A percentile compares a stretch with the other conserved stretches of the same genome.
These are phyloP conservation scores for Centroberyx gerrardi DNA, from an alignment of 2,797 vertebrate genomes.

Conservation along the genomic window DNA sequence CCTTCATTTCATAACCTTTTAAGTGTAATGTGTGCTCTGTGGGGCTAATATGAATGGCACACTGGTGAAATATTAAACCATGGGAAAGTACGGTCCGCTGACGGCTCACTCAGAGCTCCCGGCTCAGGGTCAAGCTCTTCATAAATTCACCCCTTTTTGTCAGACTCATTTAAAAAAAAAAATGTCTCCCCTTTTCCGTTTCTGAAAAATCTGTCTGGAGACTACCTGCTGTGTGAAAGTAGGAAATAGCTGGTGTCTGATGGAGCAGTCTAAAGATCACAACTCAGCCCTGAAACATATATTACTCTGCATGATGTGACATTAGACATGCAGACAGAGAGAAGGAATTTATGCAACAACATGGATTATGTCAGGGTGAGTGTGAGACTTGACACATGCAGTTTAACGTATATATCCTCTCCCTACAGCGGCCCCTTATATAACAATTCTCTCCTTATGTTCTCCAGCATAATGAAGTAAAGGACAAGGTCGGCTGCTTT, in stretches of 20 bases:
- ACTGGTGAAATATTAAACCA: slow-evolving; percentile 79
- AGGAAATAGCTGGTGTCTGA: slow-evolving; percentile 56
- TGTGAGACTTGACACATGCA: slow-evolving; percentile 47
- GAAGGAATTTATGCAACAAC: slow-evolving; percentile 58
- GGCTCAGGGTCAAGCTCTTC: slow-evolving; percentile 74
- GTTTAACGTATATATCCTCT: slow-evolving; percentile 35
- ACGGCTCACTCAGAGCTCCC: slow-evolving; percentile 59
- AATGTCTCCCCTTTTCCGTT: slow-evolving; percentile 34
- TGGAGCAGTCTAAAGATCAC: slow-evolving; percentile 47
- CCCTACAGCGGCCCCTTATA: slow-evolving; percentile 42
- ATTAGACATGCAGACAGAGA: slow-evolving; percentile 27
- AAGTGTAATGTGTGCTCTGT: slow-evolving; percentile 61
- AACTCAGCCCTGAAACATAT: slow-evolving; percentile 50
- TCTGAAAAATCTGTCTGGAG: slow-evolving; percentile 47
- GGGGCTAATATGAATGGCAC: slow-evolving; percentile 64
- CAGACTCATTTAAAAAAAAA: slow-evolving; percentile 48
- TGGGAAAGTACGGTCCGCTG: slow-evolving; percentile 67
- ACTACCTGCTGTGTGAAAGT: slow-evolving; percentile 53
- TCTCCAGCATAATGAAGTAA: slow-evolving; percentile 35
- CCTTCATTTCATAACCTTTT: slow-evolving; percentile 71
- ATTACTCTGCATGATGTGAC: slow-evolving; percentile 64
- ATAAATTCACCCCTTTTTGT: slow-evolving; percentile 70
- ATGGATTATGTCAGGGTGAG: slow-evolving; percentile 47
- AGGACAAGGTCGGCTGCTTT: slow-evolving; percentile 1
- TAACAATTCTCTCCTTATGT: neutral